Conservation (phyloP, 2,113 vertebrate species). For the Tyrannus savana region DNA sequence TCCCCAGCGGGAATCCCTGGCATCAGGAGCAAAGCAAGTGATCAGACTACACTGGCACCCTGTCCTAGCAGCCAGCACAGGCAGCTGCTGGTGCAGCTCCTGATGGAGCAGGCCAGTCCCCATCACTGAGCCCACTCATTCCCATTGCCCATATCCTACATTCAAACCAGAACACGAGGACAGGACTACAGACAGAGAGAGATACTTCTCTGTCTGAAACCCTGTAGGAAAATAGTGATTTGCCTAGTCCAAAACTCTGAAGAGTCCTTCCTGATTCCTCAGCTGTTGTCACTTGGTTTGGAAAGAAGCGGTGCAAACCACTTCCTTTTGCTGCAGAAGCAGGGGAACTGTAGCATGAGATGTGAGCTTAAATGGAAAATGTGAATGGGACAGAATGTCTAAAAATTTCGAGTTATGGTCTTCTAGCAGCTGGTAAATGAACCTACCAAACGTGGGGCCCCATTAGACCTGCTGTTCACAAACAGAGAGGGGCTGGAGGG, state of each 20-base stretch:
- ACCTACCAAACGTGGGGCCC: too few species aligned
- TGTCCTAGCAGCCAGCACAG: not conserved
- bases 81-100: not conserved
- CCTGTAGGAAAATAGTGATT: not conserved
- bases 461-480: too few species aligned
- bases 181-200: not conserved
- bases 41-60: not conserved
- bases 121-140: not conserved
- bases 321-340: not conserved
- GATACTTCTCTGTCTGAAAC: not conserved
- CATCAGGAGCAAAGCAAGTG: not conserved
- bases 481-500: too few species aligned
- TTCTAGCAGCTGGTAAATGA: not conserved
- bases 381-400: not conserved
- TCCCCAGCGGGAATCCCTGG: not conserved
- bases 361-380: not conserved
- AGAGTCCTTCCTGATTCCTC: not conserved
- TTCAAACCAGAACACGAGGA: not conserved
- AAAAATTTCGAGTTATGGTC: not conserved
- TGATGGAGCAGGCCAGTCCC: not conserved
- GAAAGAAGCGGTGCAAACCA: not conserved
- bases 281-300: not conserved
- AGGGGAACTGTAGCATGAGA: not conserved
- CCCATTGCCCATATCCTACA: not conserved
- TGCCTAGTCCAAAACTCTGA: not conserved